These are phyloP conservation scores for Rhagonycha fulva DNA, from an alignment of 2,888 invertebrate species.

Conservation along the genomic window DNA sequence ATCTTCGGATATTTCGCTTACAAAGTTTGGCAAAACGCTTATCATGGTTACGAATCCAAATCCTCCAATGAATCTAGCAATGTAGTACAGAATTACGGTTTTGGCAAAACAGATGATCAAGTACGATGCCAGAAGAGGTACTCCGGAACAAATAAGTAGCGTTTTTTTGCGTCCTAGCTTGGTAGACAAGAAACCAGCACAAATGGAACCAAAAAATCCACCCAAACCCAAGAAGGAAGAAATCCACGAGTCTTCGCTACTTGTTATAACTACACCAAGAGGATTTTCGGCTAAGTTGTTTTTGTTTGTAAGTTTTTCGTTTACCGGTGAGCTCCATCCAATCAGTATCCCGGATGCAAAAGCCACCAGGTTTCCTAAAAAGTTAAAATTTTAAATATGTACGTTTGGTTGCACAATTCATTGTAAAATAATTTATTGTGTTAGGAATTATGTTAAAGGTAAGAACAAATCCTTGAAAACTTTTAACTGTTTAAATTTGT, in stretches of 20 bases:
- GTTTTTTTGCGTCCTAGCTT: constrained; percentile 70
- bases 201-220: too few species aligned
- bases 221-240: constrained; percentile 57
- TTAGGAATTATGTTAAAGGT: too few species aligned
- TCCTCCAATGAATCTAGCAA: too few species aligned
- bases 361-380: constrained; percentile 54
- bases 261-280: constrained; percentile 43
- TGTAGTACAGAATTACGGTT: constrained; percentile 34
- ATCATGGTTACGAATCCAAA: too few species aligned
- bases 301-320: constrained; percentile 40
- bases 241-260: constrained; percentile 57
- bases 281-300: constrained; percentile 48
- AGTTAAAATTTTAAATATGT: neutral
- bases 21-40: too few species aligned
- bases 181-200: constrained; percentile 68
- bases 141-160: constrained; percentile 58
- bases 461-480: too few species aligned
- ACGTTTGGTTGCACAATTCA: too few species aligned
- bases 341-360: constrained; percentile 51
- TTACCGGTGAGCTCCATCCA: constrained; percentile 52
- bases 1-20: too few species aligned
- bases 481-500: too few species aligned
- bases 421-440: too few species aligned
- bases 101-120: constrained; percentile 44
- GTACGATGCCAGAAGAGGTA: constrained; percentile 64